Base-by-base conservation (phyloP, 2,888 invertebrate genomes). In the Sarcophaga carnaria region DNA sequence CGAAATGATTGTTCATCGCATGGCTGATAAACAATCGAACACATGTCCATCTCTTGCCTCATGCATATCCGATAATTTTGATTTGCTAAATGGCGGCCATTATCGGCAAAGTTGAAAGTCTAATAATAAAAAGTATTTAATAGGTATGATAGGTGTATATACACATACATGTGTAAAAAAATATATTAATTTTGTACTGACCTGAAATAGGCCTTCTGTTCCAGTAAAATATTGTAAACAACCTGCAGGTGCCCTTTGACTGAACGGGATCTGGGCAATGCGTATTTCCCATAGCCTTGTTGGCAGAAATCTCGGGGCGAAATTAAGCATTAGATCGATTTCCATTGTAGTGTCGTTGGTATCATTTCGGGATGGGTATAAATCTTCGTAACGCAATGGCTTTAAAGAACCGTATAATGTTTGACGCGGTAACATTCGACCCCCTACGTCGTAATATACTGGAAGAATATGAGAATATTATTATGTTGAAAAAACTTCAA, bases 61-160 rank as follows among this genome's bases (percentile, higher is more conserved):
- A 97, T 94, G 91, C 97, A 97, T 10, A 97, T 95, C 75, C 95
- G 95, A 93, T 97, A 97, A 89, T 97, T 96, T 91, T 97, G 97
- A 88, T 95, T 94, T 0, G 97, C 96, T 45, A 97, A 93, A 91
- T 97, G 97, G 0, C 97, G 95, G 0, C 97, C 97, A 90, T 97
- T 97, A 45, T 96, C 95, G 0, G 97, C 96, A 91, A 96, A 97
- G 93, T 97, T 97, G 93, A 97, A 96, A 0, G 97, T 97, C 93
- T 96, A 95, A 86, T 80, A 66, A 47, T 22, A 0, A 47, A 54
- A 45, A 14, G 6, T 59, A 62, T 60, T 37, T 45, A 17, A 45
- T 11, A 27, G 45, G 1, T 60, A 66, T 20, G 47, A 22, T 54
- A 27, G 14, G 11, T 47, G 10, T 11, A 22, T 17, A 20, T 62